Evolutionary conservation across 2,113 vertebrate species (phyloP).

Genomic region (Sorex fumeus): DNA sequence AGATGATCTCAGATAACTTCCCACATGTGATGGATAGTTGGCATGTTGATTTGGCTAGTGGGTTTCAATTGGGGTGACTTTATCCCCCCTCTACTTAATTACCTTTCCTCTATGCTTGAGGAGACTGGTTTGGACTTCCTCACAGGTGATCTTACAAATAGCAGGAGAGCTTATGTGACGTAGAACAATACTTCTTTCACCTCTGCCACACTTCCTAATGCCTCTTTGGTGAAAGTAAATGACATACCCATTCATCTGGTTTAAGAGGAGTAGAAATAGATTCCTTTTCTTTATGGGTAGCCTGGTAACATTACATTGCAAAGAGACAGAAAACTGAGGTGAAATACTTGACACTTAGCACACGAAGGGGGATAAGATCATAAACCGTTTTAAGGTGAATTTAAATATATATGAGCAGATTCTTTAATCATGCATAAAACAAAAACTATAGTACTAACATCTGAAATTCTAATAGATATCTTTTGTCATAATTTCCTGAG

Average conservation of each 20-base stretch:
- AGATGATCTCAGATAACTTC: not conserved
- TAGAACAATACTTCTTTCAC: not conserved
- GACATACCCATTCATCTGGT: not conserved
- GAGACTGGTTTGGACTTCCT: not conserved
- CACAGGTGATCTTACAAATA: not conserved
- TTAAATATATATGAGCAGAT: not conserved
- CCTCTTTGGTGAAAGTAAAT: slow-evolving; percentile 6
- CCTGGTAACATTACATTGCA: not conserved
- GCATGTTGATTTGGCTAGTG: not conserved
- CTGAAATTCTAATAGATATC: not conserved
- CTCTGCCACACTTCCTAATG: slow-evolving; percentile 51
- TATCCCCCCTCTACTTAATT: not conserved
- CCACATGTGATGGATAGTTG: not conserved
- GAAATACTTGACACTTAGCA: not conserved
- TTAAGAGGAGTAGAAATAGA: not conserved
- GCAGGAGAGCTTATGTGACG: not conserved
- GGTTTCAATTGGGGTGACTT: not conserved
- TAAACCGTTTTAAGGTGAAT: not conserved
- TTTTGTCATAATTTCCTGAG: not conserved
- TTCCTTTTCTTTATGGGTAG: not conserved
- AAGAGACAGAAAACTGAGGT: not conserved
- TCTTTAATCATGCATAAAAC: slow-evolving; percentile 25
- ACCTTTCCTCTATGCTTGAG: not conserved
- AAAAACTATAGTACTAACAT: not conserved
- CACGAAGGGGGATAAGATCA: not conserved